phyloP scores from a whole-genome alignment of 1,140 invertebrate genomes.

The Eumeta japonica region DNA sequence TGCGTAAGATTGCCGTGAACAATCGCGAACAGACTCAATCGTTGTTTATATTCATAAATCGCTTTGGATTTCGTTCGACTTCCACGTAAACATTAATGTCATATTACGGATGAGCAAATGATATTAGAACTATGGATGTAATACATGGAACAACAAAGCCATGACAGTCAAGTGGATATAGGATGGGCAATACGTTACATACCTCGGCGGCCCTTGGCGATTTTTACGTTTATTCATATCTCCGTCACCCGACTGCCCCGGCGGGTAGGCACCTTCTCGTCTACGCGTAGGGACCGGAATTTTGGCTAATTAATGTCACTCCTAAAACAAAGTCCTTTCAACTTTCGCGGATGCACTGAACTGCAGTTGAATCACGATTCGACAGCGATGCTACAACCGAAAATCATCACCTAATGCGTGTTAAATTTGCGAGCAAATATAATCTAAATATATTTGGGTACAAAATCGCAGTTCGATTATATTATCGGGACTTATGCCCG shows the following conservation, averaged over 20 bases:
- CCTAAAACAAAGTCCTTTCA: slow-evolving; percentile 59
- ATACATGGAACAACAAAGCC: background rate
- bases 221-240: slow-evolving; percentile 62
- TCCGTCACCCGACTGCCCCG: slow-evolving; percentile 57
- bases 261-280: slow-evolving; percentile 60
- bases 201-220: slow-evolving; percentile 60
- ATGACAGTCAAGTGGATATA: background rate
- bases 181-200: slow-evolving; percentile 28
- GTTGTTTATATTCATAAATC: background rate
- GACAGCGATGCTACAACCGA: slow-evolving; percentile 50
- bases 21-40: too few relatives aligned
- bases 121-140: background rate
- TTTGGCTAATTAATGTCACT: slow-evolving; percentile 59
- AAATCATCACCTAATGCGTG: slow-evolving; percentile 38
- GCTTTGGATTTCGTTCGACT: too few relatives aligned
- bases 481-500: slow-evolving; percentile 53
- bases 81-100: too few relatives aligned
- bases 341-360: slow-evolving; percentile 59
- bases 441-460: slow-evolving; percentile 58
- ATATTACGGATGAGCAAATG: too few relatives aligned
- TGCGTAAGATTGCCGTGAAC: too few relatives aligned
- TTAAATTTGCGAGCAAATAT: slow-evolving; percentile 56
- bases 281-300: slow-evolving; percentile 65
- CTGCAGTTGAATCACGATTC: slow-evolving; percentile 54
- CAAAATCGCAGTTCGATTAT: slow-evolving; percentile 56